Conservation (phyloP, 2,888 invertebrate species). For the Adineta ricciae region DNA sequence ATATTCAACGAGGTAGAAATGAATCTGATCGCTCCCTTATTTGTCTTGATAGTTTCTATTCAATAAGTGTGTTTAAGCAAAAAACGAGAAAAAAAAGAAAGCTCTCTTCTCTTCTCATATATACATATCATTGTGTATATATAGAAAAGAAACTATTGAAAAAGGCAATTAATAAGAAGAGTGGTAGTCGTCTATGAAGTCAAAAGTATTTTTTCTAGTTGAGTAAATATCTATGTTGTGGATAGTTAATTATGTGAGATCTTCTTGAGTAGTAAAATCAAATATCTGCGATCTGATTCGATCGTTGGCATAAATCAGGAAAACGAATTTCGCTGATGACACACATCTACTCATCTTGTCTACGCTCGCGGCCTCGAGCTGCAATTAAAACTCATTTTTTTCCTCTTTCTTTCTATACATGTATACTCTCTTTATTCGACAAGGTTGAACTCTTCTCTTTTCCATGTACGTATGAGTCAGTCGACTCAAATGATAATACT, state of each 20-base stretch:
- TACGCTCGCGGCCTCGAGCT: neutral
- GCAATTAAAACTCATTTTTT: neutral
- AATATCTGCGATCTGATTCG: neutral
- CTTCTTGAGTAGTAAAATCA: neutral
- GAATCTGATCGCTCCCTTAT: neutral
- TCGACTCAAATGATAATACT: neutral
- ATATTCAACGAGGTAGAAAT: neutral
- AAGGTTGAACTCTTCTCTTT: constrained; percentile 6
- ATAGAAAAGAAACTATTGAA: neutral
- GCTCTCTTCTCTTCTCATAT: neutral
- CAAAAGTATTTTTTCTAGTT: neutral
- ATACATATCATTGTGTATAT: neutral
- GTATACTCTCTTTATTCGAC: neutral
- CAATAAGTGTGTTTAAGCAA: neutral
- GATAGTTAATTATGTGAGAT: neutral
- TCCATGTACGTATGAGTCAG: neutral
- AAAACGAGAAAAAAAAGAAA: neutral
- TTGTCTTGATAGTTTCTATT: neutral
- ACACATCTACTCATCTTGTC: neutral
- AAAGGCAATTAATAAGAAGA: neutral
- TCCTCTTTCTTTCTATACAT: neutral
- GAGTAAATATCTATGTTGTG: neutral
- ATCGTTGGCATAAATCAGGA: neutral
- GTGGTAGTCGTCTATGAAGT: neutral
- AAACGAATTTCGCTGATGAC: neutral